phyloP scores from a whole-genome alignment of 2,113 vertebrate genomes.

The Chloroceryle aenea region DNA sequence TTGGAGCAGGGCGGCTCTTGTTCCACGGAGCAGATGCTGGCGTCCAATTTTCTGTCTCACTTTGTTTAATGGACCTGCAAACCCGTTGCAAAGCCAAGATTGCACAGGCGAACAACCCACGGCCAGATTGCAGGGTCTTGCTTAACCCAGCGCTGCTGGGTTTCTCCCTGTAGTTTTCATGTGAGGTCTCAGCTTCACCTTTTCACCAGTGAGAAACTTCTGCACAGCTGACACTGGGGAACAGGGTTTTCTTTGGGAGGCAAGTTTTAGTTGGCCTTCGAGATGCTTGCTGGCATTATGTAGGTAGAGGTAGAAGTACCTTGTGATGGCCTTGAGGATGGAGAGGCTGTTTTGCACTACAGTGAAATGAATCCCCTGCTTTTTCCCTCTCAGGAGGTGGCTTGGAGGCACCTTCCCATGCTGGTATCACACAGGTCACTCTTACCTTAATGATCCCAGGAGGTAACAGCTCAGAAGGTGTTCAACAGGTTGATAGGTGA shows the following conservation, averaged over 20 bases:
- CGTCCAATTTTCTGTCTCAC: conserved; percentile 34
- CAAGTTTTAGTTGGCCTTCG: neutral
- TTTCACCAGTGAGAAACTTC: neutral
- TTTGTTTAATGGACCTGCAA: conserved; percentile 37
- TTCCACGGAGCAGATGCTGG: neutral
- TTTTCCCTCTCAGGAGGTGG: neutral
- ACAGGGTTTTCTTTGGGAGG: neutral
- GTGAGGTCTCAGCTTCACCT: neutral
- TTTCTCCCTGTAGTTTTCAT: neutral
- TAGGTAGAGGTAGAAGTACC: neutral
- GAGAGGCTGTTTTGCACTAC: neutral
- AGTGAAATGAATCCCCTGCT: neutral
- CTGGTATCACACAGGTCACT: neutral
- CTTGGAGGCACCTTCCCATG: neutral
- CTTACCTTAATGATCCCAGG: accelerated
- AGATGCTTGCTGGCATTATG: accelerated
- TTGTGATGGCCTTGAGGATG: neutral
- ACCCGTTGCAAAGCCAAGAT: neutral
- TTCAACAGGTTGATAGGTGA: neutral
- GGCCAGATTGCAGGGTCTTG: conserved; percentile 36
- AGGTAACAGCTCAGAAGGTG: neutral
- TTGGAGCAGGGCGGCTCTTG: neutral
- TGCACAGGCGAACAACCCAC: neutral
- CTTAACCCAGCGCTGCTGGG: neutral
- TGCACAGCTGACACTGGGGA: accelerated